Conservation (phyloP, 2,797 vertebrate genomes). For the Hapalemur alaotrensis region DNA sequence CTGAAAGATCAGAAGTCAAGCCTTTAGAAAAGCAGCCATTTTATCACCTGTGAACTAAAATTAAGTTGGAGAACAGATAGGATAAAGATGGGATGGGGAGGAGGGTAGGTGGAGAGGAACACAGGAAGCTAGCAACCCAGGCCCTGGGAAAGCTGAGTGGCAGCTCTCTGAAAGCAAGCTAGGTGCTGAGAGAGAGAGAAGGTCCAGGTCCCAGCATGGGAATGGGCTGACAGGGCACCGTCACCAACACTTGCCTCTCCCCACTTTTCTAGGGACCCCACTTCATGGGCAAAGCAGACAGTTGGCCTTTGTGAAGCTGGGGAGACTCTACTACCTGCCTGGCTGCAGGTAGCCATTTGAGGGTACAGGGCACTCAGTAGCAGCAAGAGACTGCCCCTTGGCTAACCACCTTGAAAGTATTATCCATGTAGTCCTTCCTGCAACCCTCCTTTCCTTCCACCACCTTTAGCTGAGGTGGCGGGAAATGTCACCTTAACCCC, state of each 20-base stretch:
- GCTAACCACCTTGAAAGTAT: background rate
- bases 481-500: background rate
- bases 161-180: background rate
- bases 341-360: background rate
- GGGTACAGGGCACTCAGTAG: background rate
- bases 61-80: background rate
- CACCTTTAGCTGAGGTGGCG: too few relatives aligned
- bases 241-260: background rate
- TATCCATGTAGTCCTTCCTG: background rate
- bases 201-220: background rate
- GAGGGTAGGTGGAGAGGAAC: background rate
- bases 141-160: background rate
- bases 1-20: constrained; percentile 81
- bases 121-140: background rate
- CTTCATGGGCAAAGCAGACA: background rate
- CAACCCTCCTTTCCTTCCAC: background rate
- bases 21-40: background rate
- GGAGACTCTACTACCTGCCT: too few relatives aligned
- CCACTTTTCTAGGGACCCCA: background rate
- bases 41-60: background rate
- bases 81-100: background rate
- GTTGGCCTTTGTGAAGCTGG: background rate
- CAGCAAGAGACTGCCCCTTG: background rate
- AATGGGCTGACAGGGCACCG: background rate
- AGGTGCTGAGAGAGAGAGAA: background rate